Conservation (phyloP, 2,888 invertebrate genomes). For the Scelioninae gen. 2 region DNA sequence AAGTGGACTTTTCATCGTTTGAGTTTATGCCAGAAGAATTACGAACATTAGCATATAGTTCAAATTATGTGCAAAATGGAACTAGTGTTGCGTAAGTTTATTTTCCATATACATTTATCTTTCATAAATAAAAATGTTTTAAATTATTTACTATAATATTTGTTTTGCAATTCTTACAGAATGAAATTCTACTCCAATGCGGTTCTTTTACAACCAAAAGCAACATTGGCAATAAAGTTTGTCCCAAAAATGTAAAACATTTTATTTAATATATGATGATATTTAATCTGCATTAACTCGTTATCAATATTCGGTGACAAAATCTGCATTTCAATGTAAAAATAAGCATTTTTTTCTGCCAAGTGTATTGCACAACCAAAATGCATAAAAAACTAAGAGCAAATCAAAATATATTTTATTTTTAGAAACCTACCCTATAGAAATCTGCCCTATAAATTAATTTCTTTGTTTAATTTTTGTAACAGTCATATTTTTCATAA, state of each 20-base stretch:
- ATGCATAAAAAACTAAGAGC: too few species aligned
- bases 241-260: slow-evolving; percentile 77
- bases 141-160: too few species aligned
- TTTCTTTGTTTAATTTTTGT: too few species aligned
- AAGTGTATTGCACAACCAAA: not conserved
- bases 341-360: not conserved
- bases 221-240: slow-evolving; percentile 83
- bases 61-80: not conserved
- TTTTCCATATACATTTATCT: not conserved
- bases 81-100: not conserved
- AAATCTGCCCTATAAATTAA: too few species aligned
- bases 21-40: slow-evolving; percentile 78
- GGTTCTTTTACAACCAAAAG: slow-evolving; percentile 79
- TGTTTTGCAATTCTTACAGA: too few species aligned
- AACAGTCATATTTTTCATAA: too few species aligned
- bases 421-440: too few species aligned
- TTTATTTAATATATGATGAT: not conserved
- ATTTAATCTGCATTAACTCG: slow-evolving; percentile 15
- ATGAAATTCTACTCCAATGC: too few species aligned
- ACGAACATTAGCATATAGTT: slow-evolving; percentile 76
- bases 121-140: too few species aligned
- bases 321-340: not conserved
- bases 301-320: slow-evolving; percentile 12
- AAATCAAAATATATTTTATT: too few species aligned
- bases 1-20: slow-evolving; percentile 78